A percentile compares a stretch with the other conserved stretches of the same genome.
These are phyloP conservation scores for Zeuzera pyrina DNA, from an alignment of 2,888 invertebrate genomes.

Conservation along the genomic window DNA sequence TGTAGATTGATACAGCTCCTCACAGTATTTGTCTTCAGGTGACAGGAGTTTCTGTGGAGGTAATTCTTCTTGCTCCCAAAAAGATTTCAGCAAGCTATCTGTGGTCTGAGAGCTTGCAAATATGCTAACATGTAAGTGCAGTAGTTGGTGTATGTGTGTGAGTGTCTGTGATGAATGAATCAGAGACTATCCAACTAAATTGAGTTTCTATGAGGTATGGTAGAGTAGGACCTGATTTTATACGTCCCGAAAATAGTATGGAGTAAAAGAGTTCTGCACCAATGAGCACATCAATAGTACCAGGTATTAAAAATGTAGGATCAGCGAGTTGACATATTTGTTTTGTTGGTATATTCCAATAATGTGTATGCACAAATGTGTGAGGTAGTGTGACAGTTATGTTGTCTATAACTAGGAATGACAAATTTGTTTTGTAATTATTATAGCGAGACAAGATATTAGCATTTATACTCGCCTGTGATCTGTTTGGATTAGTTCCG, in stretches of 20 bases:
- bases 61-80: conserved; percentile 11
- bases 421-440: background rate
- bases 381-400: conserved; percentile 9
- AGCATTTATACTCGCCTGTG: conserved; percentile 2
- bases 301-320: conserved; percentile 11
- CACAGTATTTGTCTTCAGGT: conserved; percentile 9
- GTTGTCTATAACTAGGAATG: conserved; percentile 9
- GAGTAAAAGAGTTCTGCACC: conserved; percentile 10
- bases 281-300: conserved; percentile 11
- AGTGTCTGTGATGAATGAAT: background rate
- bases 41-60: conserved; percentile 2
- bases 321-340: conserved; percentile 7
- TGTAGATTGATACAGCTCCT: conserved; percentile 8
- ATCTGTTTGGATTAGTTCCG: background rate
- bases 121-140: conserved; percentile 2
- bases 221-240: conserved; percentile 6
- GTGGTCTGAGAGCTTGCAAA: background rate
- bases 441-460: background rate
- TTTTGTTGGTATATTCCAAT: conserved; percentile 6
- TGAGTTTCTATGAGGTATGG: conserved; percentile 8
- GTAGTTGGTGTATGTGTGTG: background rate
- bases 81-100: conserved; percentile 4
- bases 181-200: conserved; percentile 11
- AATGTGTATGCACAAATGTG: conserved; percentile 2
- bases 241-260: conserved; percentile 4